Percentiles rank a stretch among this genome's conserved stretches.
Evolutionary conservation across 2,888 invertebrate species (phyloP).

Genomic region (Cinara cedri): DNA sequence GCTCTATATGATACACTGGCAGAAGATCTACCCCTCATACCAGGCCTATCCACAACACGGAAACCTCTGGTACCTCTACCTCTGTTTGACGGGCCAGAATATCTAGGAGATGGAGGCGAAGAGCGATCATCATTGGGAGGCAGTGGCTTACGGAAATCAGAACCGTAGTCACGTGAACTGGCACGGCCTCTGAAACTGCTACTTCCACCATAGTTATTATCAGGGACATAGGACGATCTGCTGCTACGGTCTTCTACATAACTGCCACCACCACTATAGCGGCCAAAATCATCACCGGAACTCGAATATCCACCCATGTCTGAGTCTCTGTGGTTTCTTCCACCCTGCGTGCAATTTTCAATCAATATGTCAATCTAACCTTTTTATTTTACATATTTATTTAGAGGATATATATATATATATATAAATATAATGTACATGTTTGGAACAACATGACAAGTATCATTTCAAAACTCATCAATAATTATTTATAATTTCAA

Average conservation of each 20-base stretch:
- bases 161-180: conserved; percentile 50
- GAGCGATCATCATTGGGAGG: conserved; percentile 52
- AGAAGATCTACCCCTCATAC: conserved; percentile 53
- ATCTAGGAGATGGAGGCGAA: conserved; percentile 47
- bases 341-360: conserved; percentile 57
- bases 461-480: conserved; percentile 46
- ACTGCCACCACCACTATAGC: conserved; percentile 54
- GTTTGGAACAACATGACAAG: conserved; percentile 29
- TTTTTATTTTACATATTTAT: conserved; percentile 45
- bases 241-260: conserved; percentile 44
- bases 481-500: conserved; percentile 16
- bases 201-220: conserved; percentile 53
- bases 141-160: conserved; percentile 54
- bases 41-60: conserved; percentile 48
- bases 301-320: conserved; percentile 55
- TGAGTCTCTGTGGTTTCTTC: conserved; percentile 55
- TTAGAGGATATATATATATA: not conserved
- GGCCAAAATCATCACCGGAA: conserved; percentile 53
- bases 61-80: conserved; percentile 53
- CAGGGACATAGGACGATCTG: conserved; percentile 46
- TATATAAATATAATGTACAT: conserved; percentile 21
- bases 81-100: conserved; percentile 45
- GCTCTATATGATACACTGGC: conserved; percentile 46
- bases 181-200: conserved; percentile 52
- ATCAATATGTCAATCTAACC: conserved; percentile 53